phyloP scores from a whole-genome alignment of 2,113 vertebrate species.

The Osmerus mordax region DNA sequence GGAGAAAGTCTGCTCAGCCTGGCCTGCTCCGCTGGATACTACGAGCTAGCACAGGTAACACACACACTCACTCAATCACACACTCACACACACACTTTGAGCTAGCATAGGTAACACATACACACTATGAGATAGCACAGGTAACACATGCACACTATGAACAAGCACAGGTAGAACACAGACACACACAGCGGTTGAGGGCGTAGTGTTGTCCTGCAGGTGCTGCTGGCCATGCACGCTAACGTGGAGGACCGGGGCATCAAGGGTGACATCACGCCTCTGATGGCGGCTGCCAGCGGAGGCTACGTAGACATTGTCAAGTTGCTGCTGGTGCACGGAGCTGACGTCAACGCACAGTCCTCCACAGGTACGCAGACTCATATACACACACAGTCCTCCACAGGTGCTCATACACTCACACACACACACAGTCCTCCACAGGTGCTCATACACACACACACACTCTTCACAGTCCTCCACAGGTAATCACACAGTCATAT shows the following conservation, averaged over 20 bases:
- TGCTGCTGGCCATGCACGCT: constrained; percentile 86
- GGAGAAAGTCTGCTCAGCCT: constrained; percentile 87
- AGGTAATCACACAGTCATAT: too few species aligned
- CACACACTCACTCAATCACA: neutral
- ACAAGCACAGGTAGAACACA: neutral
- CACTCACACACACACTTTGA: neutral
- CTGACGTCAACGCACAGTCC: constrained; percentile 87
- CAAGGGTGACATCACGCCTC: constrained; percentile 87
- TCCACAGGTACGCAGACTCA: constrained; percentile 73
- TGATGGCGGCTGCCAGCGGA: constrained; percentile 89
- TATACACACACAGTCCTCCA: neutral
- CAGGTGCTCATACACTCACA: neutral
- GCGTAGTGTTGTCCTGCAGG: constrained; percentile 58
- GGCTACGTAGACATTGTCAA: constrained; percentile 89
- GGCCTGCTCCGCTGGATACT: constrained; percentile 88
- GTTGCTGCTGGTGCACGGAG: constrained; percentile 84
- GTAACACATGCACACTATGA: too few species aligned
- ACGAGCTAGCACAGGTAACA: constrained; percentile 85
- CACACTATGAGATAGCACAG: too few species aligned
- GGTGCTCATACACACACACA: neutral
- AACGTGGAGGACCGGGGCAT: constrained; percentile 88
- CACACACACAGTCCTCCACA: neutral
- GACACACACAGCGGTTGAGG: neutral
- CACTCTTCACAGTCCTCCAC: constrained; percentile 78
- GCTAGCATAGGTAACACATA: too few species aligned